phyloP scores from a whole-genome alignment of 2,888 invertebrate species.

The Drosophila putrida region DNA sequence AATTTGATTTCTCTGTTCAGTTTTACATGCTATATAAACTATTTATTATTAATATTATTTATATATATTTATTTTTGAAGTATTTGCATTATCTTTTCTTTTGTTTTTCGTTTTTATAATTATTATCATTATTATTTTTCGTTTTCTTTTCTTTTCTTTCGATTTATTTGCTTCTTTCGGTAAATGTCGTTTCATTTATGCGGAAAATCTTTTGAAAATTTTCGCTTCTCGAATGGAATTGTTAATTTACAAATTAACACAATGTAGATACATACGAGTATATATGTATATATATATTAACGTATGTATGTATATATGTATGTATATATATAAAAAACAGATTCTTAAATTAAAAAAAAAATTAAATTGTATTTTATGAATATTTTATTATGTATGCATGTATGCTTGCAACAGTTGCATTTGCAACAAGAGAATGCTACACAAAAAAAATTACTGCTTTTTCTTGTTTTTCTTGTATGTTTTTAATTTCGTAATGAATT shows the following conservation, averaged over 20 bases:
- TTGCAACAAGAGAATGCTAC: conserved; percentile 65
- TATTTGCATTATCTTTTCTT: conserved; percentile 42
- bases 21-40: conserved; percentile 80
- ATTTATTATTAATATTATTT: conserved; percentile 66
- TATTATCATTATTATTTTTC: conserved; percentile 19
- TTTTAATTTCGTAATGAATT: conserved; percentile 45
- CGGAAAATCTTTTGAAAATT: conserved; percentile 40
- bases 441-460: conserved; percentile 57
- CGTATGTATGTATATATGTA: conserved; percentile 27
- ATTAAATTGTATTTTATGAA: conserved; percentile 23
- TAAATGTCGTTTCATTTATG: conserved; percentile 47
- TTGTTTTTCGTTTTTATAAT: conserved; percentile 10
- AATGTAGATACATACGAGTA: conserved; percentile 33
- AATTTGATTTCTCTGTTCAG: conserved; percentile 78
- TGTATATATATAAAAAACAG: conserved; percentile 49
- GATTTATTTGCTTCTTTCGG: conserved; percentile 24
- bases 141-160: conserved; percentile 12
- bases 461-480: neutral
- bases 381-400: conserved; percentile 30
- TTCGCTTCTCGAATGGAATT: conserved; percentile 49
- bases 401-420: conserved; percentile 47
- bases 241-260: conserved; percentile 63
- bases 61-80: conserved; percentile 47
- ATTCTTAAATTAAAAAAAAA: conserved; percentile 61
- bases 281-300: conserved; percentile 14